Percentiles rank a stretch among this genome's conserved stretches.
Evolutionary conservation across 2,888 invertebrate genomes (phyloP).

Genomic region (Scelioninae gen. 2): DNA sequence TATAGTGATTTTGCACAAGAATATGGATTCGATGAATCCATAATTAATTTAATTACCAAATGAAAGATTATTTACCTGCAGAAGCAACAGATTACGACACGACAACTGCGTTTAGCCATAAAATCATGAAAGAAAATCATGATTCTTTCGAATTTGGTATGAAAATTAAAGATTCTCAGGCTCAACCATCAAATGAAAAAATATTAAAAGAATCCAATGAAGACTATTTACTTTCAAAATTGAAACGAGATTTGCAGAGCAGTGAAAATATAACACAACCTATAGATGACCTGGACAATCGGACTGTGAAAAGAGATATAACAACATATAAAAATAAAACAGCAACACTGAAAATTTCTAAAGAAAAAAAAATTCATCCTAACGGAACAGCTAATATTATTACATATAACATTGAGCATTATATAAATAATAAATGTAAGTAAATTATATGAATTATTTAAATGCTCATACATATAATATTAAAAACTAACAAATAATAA

Average conservation of each 20-base stretch:
- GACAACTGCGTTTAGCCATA: background rate
- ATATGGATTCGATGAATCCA: slow-evolving; percentile 2
- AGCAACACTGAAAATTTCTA: slow-evolving; percentile 62
- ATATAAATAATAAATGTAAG: slow-evolving; percentile 12
- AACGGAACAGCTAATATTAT: slow-evolving; percentile 4
- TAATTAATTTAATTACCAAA: slow-evolving; percentile 14
- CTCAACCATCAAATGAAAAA: too few species aligned
- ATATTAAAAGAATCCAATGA: slow-evolving; percentile 4
- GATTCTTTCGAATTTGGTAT: slow-evolving; percentile 17
- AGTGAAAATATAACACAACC: slow-evolving; percentile 64
- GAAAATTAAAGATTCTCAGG: slow-evolving; percentile 6
- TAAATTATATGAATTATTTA: slow-evolving; percentile 1
- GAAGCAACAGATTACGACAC: background rate
- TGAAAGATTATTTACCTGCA: slow-evolving; percentile 3
- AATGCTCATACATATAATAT: background rate
- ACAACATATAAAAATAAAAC: slow-evolving; percentile 65
- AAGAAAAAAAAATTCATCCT: slow-evolving; percentile 61
- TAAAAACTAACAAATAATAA: too few species aligned
- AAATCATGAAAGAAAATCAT: background rate
- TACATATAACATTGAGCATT: slow-evolving; percentile 17
- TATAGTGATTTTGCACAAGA: slow-evolving; percentile 13
- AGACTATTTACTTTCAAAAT: too few species aligned
- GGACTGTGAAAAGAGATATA: slow-evolving; percentile 63
- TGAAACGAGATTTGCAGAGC: background rate
- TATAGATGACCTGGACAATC: slow-evolving; percentile 63